Base-by-base conservation (phyloP, 2,797 vertebrate genomes). In the Gymnopithys bicolor region DNA sequence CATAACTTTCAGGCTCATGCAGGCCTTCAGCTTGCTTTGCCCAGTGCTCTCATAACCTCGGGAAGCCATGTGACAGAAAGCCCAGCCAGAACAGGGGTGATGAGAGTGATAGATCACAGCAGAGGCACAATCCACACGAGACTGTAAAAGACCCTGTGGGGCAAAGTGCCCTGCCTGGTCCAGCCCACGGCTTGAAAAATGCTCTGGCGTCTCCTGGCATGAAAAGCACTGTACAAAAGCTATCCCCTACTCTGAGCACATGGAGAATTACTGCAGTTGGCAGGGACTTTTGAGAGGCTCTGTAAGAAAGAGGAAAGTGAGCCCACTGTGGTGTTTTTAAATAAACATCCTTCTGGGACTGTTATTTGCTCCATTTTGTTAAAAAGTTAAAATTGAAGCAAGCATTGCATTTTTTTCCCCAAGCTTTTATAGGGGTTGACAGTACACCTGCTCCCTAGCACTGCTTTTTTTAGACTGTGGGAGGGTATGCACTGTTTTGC, bases 291-390 rank as follows among this genome's bases (percentile, higher is more conserved):
- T 51, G 30, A n/a, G 37, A 59, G 16, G 43, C 30, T 88, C 46
- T 55, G 74, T 39, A 62, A 77, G 75, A 66, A 59, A 85, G 14
- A 71, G 25, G 53, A 43, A 45, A 80, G 59, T 43, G 22, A 90
- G 60, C 8, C 13, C 39, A 90, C 8, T n/a, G 37, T 45, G 55
- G 68, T 69, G 58, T 59, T 94, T 95, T 95, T 66, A 94, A 91
- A 90, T 7, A 87, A 86, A 66, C 18, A 33, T 49, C 13, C 80
- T 64, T 70, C 86, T 74, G 63, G 39, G 59, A 71, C 56, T 74
- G 64, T n/a, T 93, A 77, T 87, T 74, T 51, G 46, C 19, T 30
- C 32, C 9, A 11, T 66, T 89, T 88, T 64, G 83, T 68, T 83
- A 60, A 66, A 62, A 68, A 56, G 45, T 84, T 79, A 62, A 76